phyloP scores from a whole-genome alignment of 2,113 vertebrate species.

The Protobothrops flavoviridis region DNA sequence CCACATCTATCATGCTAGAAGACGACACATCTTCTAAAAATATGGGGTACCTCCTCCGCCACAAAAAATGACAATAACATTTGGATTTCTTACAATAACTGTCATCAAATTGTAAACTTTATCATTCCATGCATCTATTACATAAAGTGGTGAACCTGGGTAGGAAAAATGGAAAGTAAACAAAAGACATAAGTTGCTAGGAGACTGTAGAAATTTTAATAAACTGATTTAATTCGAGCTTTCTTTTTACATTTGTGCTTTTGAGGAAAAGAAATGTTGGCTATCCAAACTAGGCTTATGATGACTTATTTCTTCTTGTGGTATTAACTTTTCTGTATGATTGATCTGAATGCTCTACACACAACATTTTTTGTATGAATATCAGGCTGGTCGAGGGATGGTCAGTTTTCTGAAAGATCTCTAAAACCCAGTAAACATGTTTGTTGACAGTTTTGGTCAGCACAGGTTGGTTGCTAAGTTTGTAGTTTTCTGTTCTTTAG shows the following conservation, averaged over 20 bases:
- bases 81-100: conserved; percentile 11
- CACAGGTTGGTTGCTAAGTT: not conserved
- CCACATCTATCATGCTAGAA: not conserved
- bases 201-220: not conserved
- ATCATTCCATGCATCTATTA: not conserved
- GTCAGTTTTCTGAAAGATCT: not conserved
- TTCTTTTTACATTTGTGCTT: not conserved
- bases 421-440: not conserved
- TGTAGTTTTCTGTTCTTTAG: not conserved
- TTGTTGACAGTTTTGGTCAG: not conserved
- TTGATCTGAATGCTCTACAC: not conserved
- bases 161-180: not conserved
- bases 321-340: not conserved
- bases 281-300: not conserved
- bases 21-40: conserved; percentile 16
- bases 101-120: not conserved
- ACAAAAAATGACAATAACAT: not conserved
- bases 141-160: not conserved
- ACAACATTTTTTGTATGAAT: not conserved
- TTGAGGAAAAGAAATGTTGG: not conserved
- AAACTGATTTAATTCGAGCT: not conserved
- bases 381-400: not conserved
- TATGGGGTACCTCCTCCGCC: not conserved
- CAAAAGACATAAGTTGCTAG: not conserved
- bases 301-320: not conserved